These are phyloP conservation scores for Philereme transversata DNA, from an alignment of 2,888 invertebrate species.

Conservation along the genomic window DNA sequence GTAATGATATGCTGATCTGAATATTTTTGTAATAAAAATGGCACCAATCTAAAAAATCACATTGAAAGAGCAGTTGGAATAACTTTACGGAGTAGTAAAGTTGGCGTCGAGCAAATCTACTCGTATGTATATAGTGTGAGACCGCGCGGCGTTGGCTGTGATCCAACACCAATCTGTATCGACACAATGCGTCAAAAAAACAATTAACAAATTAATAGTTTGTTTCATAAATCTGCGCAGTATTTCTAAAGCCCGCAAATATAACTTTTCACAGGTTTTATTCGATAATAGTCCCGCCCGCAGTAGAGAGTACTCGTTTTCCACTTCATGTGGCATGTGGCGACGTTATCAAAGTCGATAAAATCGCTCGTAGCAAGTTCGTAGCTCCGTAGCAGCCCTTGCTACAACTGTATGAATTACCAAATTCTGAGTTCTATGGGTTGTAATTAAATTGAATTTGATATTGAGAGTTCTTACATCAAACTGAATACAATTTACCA, in stretches of 20 bases:
- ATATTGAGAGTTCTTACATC: too few relatives aligned
- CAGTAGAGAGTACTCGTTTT: constrained; percentile 8
- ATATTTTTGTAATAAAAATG: constrained; percentile 58
- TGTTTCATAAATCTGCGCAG: too few relatives aligned
- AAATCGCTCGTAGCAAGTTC: constrained; percentile 5
- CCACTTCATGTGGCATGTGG: constrained; percentile 20
- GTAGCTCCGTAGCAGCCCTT: constrained; percentile 11
- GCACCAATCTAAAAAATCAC: constrained; percentile 60
- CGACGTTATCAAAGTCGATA: not conserved
- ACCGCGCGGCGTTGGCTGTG: constrained; percentile 60
- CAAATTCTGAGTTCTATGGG: too few relatives aligned
- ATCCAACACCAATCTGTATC: constrained; percentile 60
- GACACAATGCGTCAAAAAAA: constrained; percentile 47
- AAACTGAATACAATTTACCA: too few relatives aligned
- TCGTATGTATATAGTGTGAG: constrained; percentile 50
- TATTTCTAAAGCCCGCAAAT: too few relatives aligned
- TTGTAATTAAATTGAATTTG: too few relatives aligned
- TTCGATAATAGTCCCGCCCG: too few relatives aligned
- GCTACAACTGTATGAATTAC: not conserved
- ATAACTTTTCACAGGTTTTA: too few relatives aligned
- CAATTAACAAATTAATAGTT: constrained; percentile 50
- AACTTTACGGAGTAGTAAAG: constrained; percentile 71
- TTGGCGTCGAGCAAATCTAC: constrained; percentile 53
- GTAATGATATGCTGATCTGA: constrained; percentile 50
- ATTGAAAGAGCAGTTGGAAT: constrained; percentile 59